phyloP scores from a whole-genome alignment of 2,888 invertebrate species.

The Lithophane ornitopus region DNA sequence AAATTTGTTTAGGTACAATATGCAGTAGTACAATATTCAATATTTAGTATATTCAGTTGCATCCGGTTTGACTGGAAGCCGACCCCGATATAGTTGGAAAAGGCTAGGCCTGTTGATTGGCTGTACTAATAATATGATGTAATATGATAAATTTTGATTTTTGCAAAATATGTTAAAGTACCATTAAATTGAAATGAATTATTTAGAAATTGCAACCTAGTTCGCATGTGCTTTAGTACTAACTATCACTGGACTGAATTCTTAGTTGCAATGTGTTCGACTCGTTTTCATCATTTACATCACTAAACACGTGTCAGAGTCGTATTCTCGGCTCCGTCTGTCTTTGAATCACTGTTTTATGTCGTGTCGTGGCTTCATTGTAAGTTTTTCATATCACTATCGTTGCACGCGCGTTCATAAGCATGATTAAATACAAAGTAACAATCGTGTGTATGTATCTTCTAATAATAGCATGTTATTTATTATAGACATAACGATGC shows the following conservation, averaged over 20 bases:
- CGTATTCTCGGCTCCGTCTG: constrained; percentile 22
- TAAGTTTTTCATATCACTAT: constrained; percentile 36
- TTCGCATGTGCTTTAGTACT: constrained; percentile 30
- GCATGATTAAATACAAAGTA: constrained; percentile 58
- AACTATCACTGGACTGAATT: constrained; percentile 27
- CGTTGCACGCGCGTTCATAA: constrained; percentile 52
- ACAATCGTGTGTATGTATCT: constrained; percentile 36
- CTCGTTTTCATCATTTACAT: constrained; percentile 31
- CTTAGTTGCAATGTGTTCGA: constrained; percentile 29
- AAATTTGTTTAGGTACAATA: background rate
- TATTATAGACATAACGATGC: constrained; percentile 25
- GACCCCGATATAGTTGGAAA: too few species aligned
- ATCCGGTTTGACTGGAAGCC: too few species aligned
- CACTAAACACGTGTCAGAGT: constrained; percentile 43
- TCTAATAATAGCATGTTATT: constrained; percentile 58
- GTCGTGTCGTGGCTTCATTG: constrained; percentile 47
- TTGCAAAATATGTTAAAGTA: background rate
- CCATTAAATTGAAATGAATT: background rate
- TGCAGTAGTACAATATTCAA: background rate
- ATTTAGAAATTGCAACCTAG: constrained; percentile 16
- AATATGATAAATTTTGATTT: background rate
- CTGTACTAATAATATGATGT: too few species aligned
- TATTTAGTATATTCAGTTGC: too few species aligned
- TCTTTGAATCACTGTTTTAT: constrained; percentile 35
- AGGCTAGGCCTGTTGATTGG: too few species aligned